Base-by-base conservation (phyloP, 2,113 vertebrate genomes). In the Neopipo cinnamomea region DNA sequence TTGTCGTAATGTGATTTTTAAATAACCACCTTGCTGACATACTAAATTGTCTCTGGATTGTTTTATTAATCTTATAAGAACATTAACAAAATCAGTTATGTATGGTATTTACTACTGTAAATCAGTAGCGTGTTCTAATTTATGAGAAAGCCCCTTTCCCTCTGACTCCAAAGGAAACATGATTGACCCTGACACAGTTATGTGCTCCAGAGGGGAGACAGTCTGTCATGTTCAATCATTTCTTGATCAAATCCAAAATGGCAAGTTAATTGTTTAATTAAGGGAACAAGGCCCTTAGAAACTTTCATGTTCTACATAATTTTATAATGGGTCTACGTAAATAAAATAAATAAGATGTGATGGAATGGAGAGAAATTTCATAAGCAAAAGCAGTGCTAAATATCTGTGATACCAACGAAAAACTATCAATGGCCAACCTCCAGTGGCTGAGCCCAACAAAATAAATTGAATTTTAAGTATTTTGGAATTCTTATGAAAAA, bases 241-340 rank as follows among this genome's bases (percentile, higher is more conserved):
- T 58, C 91, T 79, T 91, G 80, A 92, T 92, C 52, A 91, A 95
- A 94, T 96, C 80, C 88, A 93, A 94, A 95, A 89, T 58, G 80
- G 84, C 85, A 96, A 92, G 92, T 65, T 96, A 96, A 97, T 96
- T 92, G 94, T 93, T 92, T 95, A 93, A 96, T 95, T 96, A 96
- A 92, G 44, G 73, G 37, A 94, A 94, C 88, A 85, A 91, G 66
- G 86, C 73, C 96, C 93, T 89, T 61, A n/a, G 93, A 96, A 96
- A 83, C 68, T 75, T 95, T 6, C 13, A 5, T 62, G 83, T 81
- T 85, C 58, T 66, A 91, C 47, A 68, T 92, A 62, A 92, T 97
- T 93, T 94, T 89, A 62, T 89, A 93, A 85, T 44, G 28, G 62
- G n/a, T 53, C 73, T 89, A 61, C 19, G 41, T 82, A 91, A 95